Evolutionary conservation across 2,888 invertebrate genomes (phyloP).

Genomic region (Metopia argyrocephala): DNA sequence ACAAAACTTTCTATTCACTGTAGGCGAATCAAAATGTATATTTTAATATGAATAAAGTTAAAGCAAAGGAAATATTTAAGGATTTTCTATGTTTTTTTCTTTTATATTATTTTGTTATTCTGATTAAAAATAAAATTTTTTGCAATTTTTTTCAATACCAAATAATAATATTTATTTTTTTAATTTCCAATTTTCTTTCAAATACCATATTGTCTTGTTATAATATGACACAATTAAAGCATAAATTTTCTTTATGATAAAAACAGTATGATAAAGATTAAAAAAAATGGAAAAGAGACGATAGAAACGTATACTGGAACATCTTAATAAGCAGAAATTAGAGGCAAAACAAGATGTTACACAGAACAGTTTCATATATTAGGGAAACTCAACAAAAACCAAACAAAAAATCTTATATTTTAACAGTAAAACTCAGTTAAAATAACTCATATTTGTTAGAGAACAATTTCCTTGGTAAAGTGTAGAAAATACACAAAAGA

Average conservation of each 20-base stretch:
- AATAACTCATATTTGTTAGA: no score
- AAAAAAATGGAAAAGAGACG: conserved; percentile 1
- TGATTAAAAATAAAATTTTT: no score
- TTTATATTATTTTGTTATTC: no score
- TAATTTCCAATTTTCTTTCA: background rate
- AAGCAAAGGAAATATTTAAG: no score
- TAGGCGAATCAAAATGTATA: no score
- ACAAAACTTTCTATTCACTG: background rate
- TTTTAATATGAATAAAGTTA: no score
- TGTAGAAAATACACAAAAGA: no score
- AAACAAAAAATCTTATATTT: conserved; percentile 1
- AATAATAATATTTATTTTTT: background rate
- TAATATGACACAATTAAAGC: background rate
- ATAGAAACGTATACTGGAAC: conserved; percentile 13
- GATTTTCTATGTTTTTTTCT: no score
- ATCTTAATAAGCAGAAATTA: conserved; percentile 50
- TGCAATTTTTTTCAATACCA: background rate
- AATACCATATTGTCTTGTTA: background rate
- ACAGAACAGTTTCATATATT: background rate
- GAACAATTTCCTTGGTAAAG: no score
- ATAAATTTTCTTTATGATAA: background rate
- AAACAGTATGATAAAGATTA: conserved; percentile 1
- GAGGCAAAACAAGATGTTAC: conserved; percentile 44
- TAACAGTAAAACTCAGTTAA: background rate
- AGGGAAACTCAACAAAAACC: background rate